Percentiles rank a stretch among this genome's conserved stretches.
Evolutionary conservation across 2,797 vertebrate genomes (phyloP).

Genomic region (Synaphobranchus kaupii): DNA sequence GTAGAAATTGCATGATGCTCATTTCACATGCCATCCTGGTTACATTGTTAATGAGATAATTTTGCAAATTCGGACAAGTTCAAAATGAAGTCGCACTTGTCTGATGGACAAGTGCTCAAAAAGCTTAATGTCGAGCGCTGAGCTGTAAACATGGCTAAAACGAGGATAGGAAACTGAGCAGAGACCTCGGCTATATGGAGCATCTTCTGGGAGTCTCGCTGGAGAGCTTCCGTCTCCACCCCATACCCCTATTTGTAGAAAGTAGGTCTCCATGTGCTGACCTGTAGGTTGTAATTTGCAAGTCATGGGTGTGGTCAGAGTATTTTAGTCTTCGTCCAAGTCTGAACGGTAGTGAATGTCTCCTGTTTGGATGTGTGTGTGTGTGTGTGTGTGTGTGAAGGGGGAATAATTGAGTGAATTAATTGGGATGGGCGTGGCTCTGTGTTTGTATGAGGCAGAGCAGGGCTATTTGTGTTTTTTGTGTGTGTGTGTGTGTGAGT

Average conservation of each 20-base stretch:
- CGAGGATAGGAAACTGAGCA: background rate
- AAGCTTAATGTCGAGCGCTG: too few relatives aligned
- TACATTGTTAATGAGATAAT: too few relatives aligned
- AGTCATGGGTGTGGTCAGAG: conserved; percentile 17
- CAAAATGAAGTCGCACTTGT: too few relatives aligned
- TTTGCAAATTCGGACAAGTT: too few relatives aligned
- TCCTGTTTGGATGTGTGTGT: background rate
- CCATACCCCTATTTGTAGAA: background rate
- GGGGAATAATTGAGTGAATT: background rate
- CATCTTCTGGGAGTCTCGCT: background rate
- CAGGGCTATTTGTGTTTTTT: background rate
- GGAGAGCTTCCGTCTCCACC: background rate
- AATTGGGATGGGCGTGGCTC: background rate
- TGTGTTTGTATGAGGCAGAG: background rate
- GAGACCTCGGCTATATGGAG: background rate
- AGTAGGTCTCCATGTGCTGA: background rate
- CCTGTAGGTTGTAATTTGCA: conserved; percentile 24
- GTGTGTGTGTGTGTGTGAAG: background rate
- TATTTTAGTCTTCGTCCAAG: conserved; percentile 8
- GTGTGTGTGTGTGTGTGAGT: background rate
- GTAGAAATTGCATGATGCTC: too few relatives aligned
- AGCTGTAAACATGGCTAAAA: background rate
- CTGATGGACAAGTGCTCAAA: too few relatives aligned
- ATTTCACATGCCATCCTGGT: too few relatives aligned
- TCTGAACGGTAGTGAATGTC: conserved; percentile 1